Base-by-base conservation (phyloP, 2,797 vertebrate species). In the Clarias fuscus region DNA sequence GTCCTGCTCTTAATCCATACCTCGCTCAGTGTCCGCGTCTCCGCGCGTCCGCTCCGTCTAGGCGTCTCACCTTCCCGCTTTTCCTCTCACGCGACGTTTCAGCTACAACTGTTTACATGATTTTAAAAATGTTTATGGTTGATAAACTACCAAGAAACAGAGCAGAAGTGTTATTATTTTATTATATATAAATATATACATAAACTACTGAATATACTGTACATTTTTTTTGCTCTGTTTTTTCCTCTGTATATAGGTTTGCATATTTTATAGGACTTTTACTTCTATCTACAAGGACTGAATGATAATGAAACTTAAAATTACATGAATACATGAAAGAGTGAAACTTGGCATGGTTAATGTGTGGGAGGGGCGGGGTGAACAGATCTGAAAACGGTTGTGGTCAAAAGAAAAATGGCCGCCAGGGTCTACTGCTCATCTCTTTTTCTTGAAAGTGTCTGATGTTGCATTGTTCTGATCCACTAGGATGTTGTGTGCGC, bases 221-320 rank as follows among this genome's bases (percentile, higher is more conserved):
- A 96, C 94, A 96, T 94, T 84, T 62, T 85, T 73, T 84, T 89
- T 76, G 86, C 58, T 95, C 97, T 97, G 97, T 96, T 96, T 97
- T 98, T 96, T 96, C 96, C 96, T 98, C 96, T 99, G 98, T 99
- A 98, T 96, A 99, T 98, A 99, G 97, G 98, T 99, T 99, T 99
- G 96, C 98, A 99, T 99, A 99, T 99, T 99, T 99, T 99, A 98
- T 99, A 99, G 97, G 97, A 98, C 97, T 99, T 99, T 98, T 98
- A 99, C 97, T 98, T 98, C 97, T 97, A 97, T 97, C 97, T 97
- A 98, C 97, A 97, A 94, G 92, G 93, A 95, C 94, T 95, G 94
- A 94, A 97, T 97, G 97, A 98, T 96, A 96, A 95, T 90, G 86
- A 96, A 97, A 96, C 93, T 95, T 95, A 94, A 94, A 94, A 94